Evolutionary conservation across 2,113 vertebrate species (phyloP).

Genomic region (Kobus ellipsiprymnus): DNA sequence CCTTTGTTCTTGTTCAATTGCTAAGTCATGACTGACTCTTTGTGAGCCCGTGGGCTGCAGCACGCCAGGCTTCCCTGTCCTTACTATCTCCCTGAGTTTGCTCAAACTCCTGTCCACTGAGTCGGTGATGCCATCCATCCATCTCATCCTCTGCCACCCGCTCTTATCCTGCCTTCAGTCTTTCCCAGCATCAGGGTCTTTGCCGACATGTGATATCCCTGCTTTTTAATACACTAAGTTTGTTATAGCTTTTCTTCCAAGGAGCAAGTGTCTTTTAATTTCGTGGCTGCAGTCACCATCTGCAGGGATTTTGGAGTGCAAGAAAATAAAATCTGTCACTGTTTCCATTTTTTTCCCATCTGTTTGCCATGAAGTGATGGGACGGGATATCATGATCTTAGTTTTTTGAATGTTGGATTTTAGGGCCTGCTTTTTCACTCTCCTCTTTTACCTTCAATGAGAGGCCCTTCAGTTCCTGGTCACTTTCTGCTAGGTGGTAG

Average conservation of each 20-base stretch:
- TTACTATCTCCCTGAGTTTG: background rate
- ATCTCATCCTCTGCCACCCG: background rate
- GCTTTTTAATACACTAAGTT: background rate
- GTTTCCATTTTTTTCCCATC: background rate
- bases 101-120: background rate
- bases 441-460: background rate
- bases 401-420: background rate
- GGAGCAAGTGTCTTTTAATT: background rate
- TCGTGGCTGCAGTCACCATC: background rate
- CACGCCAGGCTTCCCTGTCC: fast-evolving
- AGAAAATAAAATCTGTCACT: background rate
- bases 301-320: background rate
- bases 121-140: background rate
- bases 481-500: background rate
- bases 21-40: background rate
- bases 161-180: background rate
- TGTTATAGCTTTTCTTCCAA: background rate
- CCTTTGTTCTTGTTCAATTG: background rate
- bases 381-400: background rate
- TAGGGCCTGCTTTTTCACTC: background rate
- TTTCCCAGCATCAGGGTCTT: background rate
- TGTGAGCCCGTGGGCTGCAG: fast-evolving
- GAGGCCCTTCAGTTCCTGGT: background rate
- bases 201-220: background rate
- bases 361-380: background rate